A percentile compares a stretch with the other conserved stretches of the same genome.
Conservation (phyloP, 2,113 vertebrate genomes). For the Heteronetta atricapilla region DNA sequence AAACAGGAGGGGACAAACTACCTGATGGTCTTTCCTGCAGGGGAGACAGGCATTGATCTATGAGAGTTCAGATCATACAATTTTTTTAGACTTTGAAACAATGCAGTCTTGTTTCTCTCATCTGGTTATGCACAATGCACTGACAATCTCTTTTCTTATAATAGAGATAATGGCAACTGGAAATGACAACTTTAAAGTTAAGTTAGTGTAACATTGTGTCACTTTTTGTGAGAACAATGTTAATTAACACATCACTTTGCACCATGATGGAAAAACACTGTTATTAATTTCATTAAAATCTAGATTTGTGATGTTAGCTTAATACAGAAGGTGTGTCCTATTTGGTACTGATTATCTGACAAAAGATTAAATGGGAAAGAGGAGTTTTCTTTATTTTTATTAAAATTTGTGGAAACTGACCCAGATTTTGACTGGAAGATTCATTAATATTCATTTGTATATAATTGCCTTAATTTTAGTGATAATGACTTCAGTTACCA, state of each 20-base stretch:
- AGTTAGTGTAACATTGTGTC: constrained; percentile 32
- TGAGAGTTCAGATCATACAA: background rate
- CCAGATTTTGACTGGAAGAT: constrained; percentile 77
- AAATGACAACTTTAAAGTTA: constrained; percentile 55
- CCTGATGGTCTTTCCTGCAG: background rate
- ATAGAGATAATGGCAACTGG: background rate
- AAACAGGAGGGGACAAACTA: background rate
- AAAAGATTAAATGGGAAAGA: constrained; percentile 59
- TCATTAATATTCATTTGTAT: constrained; percentile 87
- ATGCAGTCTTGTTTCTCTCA: background rate
- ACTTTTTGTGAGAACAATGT: constrained; percentile 33
- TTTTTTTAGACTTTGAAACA: background rate
- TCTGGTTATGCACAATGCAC: background rate
- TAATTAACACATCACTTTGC: constrained; percentile 64
- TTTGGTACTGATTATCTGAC: constrained; percentile 51
- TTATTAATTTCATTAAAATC: constrained; percentile 56
- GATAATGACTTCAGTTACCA: constrained; percentile 85
- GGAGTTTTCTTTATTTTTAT: constrained; percentile 66
- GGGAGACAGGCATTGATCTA: background rate
- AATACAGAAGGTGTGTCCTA: constrained; percentile 64
- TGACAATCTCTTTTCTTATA: background rate
- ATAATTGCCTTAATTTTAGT: constrained; percentile 86
- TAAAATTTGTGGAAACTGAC: constrained; percentile 72
- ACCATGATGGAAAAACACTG: constrained; percentile 15
- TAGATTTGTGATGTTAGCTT: constrained; percentile 5